Evolutionary conservation across 2,797 vertebrate species (phyloP).

Genomic region (Sebastes glaucus): DNA sequence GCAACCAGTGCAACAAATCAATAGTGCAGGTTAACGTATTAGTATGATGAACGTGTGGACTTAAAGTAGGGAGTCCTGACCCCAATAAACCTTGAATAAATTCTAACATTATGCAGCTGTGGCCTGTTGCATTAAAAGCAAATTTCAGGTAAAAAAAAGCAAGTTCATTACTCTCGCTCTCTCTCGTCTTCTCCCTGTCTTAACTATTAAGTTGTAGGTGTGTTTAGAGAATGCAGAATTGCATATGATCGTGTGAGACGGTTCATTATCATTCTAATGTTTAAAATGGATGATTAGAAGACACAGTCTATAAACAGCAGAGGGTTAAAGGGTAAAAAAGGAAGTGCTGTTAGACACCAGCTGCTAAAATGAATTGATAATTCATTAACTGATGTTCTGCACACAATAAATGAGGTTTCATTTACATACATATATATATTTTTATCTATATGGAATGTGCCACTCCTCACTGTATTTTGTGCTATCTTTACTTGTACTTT

Average conservation of each 20-base stretch:
- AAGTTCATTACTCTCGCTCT: slow-evolving; percentile 13
- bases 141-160: neutral
- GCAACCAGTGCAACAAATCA: slow-evolving; percentile 43
- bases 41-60: slow-evolving; percentile 54
- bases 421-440: slow-evolving; percentile 5
- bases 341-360: neutral
- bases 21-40: slow-evolving; percentile 58
- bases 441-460: neutral
- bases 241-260: neutral
- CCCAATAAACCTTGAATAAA: slow-evolving; percentile 69
- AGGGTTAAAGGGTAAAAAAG: slow-evolving; percentile 29
- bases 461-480: neutral
- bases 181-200: neutral
- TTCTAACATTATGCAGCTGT: slow-evolving; percentile 54
- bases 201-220: slow-evolving; percentile 12
- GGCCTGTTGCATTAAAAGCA: slow-evolving; percentile 32
- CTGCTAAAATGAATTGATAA: slow-evolving; percentile 15
- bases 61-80: slow-evolving; percentile 51
- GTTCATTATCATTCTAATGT: neutral
- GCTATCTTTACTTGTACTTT: slow-evolving; percentile 34
- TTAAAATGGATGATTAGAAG: slow-evolving; percentile 38
- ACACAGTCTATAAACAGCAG: neutral
- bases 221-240: slow-evolving; percentile 33
- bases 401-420: neutral
- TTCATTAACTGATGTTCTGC: slow-evolving; percentile 15